Evolutionary conservation across 37 sponge, comb jelly and placozoan genomes (phyloP), one percentile per base, ranked within the genome.

Genomic region (Halisarca cf. caerulea): DNA sequence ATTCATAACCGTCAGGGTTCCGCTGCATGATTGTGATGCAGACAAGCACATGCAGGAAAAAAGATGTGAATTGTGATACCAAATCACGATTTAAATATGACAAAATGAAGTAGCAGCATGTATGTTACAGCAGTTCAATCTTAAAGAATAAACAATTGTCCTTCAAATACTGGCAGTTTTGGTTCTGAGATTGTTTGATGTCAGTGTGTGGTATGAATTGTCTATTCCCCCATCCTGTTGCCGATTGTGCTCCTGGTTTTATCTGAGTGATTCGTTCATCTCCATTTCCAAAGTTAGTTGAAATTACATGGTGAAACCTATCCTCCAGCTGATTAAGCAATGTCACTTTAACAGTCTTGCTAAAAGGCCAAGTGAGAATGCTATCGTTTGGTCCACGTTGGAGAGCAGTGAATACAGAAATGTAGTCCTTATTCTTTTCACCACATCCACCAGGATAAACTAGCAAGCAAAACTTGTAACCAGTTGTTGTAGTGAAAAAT

Each of bases 91-190:
- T n/a, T n/a, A n/a, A n/a, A n/a, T n/a, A n/a, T n/a, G n/a, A n/a
- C n/a, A n/a, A n/a, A n/a, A n/a, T n/a, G n/a, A n/a, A n/a, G n/a
- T n/a, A n/a, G n/a, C n/a, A n/a, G n/a, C n/a, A n/a, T n/a, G n/a
- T n/a, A n/a, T n/a, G n/a, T 47, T 14, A 47, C 11, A 14, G 6
- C 51, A 14, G 51, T 47, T 47, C 51, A 14, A 47, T 47, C 11
- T 25, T 74, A 44, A 74, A 74, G 44, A 41, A 74, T 44, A 74
- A 9, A 41, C 77, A 74, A 44, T 74, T 40, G 41, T 74, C 77
- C 45, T 40, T 74, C 24, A 74, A 44, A 9, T 74, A 74, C 51
- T 47, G 51, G 51, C 9, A 47, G 51, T 47, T 47, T 11, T 47
- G 51, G 9, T 14, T 11, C 11, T 47, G 9, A 47, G 9, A 14